Base-by-base conservation (phyloP, 2,888 invertebrate genomes). In the Apeira syringaria region DNA sequence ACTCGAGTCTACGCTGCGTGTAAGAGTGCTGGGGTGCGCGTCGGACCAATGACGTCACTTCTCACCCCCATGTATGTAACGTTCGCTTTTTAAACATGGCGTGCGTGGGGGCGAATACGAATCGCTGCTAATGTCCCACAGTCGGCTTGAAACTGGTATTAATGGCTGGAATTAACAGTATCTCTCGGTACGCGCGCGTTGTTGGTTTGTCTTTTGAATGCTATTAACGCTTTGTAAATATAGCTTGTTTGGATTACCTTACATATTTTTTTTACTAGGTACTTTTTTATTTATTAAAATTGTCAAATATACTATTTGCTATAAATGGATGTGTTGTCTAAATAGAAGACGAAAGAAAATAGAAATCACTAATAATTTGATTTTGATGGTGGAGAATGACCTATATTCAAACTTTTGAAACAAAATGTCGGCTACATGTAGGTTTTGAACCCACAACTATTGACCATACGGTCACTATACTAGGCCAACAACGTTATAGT, bases 21-120 rank as follows among this genome's bases (percentile, higher is more conserved):
- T 18, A 40, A 56, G 56, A 49, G 40, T 50, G 31, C 36, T 47
- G 45, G 84, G 84, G 84, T 78, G 83, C 72, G 82, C 77, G 80
- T 75, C 72, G 75, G 71, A 77, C 83, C 85, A 84, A 81, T 85
- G 82, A 78, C 77, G 80, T 79, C 77, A 80, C 59, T 61, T 60
- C 60, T 56, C 67, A 60, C 64, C 68, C 73, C 60, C 57, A 42
- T 56, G 57, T 64, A 61, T 58, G 66, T 61, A 66, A 63, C 61
- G 61, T 56, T 61, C 50, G 64, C 50, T 50, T 59, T 57, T 57
- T 32, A 59, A 71, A 70, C 62, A 70, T 69, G 69, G 64, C 66
- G 61, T 50, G 47, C 68, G 68, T 69, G 68, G 52, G 61, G 52
- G 45, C 54, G 68, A 66, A 66, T 69, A 62, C 59, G 53, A 69